These are phyloP conservation scores for Zosterops japonicus DNA, from an alignment of 2,113 vertebrate genomes.

Conservation along the genomic window DNA sequence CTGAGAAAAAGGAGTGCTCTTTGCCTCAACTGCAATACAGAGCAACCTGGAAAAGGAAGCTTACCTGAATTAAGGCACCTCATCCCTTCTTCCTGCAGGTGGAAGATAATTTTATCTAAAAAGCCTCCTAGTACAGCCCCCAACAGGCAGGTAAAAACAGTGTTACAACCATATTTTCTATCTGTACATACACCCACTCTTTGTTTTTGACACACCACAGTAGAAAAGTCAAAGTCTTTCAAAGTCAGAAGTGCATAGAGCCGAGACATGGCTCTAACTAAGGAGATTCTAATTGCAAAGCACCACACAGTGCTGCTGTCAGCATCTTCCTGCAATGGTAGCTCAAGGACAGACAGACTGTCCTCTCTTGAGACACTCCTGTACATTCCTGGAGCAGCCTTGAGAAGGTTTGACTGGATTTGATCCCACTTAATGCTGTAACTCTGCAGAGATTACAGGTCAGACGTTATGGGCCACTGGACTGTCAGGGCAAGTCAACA, in stretches of 20 bases:
- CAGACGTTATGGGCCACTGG: constrained; percentile 23
- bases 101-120: background rate
- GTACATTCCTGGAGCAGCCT: background rate
- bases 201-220: background rate
- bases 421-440: background rate
- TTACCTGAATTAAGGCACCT: background rate
- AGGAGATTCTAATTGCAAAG: background rate
- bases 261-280: background rate
- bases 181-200: background rate
- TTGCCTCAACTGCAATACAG: background rate
- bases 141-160: background rate
- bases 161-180: background rate
- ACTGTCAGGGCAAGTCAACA: constrained; percentile 32
- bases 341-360: background rate
- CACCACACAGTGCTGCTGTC: background rate
- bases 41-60: background rate
- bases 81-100: background rate
- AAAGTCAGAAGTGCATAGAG: background rate
- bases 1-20: background rate
- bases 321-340: background rate
- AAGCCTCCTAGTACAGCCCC: background rate
- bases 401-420: background rate
- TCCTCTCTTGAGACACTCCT: background rate
- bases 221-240: background rate
- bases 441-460: background rate